Conservation (phyloP, 2,888 invertebrate species). For the Hermaeophaga mercurialis region DNA sequence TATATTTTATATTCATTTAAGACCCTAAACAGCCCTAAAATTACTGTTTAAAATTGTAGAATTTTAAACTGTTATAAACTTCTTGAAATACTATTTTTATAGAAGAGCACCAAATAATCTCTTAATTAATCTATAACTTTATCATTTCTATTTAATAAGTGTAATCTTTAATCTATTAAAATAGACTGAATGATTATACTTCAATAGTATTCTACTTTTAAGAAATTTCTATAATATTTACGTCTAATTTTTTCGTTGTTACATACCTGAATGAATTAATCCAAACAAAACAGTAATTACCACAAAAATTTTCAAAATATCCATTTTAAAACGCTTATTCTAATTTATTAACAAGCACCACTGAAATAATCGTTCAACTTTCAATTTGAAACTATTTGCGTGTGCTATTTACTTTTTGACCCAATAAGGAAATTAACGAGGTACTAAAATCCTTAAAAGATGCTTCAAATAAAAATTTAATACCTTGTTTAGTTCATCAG, state of each 20-base stretch:
- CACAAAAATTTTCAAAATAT: background rate
- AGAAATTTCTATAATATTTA: background rate
- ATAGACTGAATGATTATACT: no score
- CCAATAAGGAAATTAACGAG: conserved; percentile 15
- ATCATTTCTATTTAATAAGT: background rate
- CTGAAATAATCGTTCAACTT: background rate
- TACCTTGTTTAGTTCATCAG: conserved; percentile 14
- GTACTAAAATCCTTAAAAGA: conserved; percentile 10
- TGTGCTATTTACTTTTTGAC: conserved; percentile 14
- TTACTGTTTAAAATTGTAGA: background rate
- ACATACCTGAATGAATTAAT: conserved; percentile 13
- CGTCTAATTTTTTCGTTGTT: background rate
- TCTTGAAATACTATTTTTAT: no score
- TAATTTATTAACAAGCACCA: background rate
- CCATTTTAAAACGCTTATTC: background rate
- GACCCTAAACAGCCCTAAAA: no score
- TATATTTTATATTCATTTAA: no score
- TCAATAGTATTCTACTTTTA: background rate
- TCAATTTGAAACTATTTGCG: conserved; percentile 1
- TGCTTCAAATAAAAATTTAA: conserved; percentile 21
- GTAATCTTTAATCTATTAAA: no score
- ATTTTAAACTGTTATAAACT: background rate
- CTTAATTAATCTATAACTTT: background rate
- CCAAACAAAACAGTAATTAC: background rate
- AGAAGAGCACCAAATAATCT: background rate